phyloP scores from a whole-genome alignment of 2,888 invertebrate genomes.

The Tribolium freemani region DNA sequence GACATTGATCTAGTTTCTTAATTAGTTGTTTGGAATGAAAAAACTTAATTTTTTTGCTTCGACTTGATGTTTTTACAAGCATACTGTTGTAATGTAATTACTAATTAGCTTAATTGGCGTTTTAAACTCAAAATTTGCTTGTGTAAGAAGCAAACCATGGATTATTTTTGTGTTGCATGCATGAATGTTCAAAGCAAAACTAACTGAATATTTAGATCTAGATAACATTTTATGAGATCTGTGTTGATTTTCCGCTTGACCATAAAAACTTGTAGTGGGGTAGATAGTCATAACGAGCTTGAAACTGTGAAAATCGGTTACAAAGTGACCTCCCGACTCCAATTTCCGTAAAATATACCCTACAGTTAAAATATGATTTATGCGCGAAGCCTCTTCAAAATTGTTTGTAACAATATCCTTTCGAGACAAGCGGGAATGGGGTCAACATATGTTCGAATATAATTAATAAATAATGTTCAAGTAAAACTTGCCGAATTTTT shows the following conservation, averaged over 20 bases:
- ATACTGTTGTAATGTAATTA: no score
- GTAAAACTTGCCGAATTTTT: not conserved
- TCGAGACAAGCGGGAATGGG: not conserved
- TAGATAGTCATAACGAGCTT: not conserved
- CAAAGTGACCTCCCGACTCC: not conserved
- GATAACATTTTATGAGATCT: not conserved
- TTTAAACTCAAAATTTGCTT: no score
- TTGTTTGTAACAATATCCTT: not conserved
- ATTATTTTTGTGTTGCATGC: no score
- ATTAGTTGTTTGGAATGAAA: no score
- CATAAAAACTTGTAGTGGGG: not conserved
- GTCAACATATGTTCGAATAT: not conserved
- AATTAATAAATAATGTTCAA: not conserved
- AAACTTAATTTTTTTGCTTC: no score
- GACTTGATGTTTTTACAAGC: no score
- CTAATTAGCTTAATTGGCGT: no score
- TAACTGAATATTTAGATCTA: no score
- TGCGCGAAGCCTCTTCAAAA: not conserved
- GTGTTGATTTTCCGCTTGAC: not conserved
- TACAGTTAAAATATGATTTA: slow-evolving; percentile 4
- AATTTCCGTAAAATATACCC: not conserved
- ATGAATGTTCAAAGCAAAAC: no score
- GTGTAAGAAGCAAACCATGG: no score
- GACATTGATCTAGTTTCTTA: no score
- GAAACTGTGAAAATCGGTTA: not conserved